Percentiles rank a stretch among this genome's conserved stretches.
Conservation (phyloP, 2,797 vertebrate species). For the Lophotriccus pileatus region DNA sequence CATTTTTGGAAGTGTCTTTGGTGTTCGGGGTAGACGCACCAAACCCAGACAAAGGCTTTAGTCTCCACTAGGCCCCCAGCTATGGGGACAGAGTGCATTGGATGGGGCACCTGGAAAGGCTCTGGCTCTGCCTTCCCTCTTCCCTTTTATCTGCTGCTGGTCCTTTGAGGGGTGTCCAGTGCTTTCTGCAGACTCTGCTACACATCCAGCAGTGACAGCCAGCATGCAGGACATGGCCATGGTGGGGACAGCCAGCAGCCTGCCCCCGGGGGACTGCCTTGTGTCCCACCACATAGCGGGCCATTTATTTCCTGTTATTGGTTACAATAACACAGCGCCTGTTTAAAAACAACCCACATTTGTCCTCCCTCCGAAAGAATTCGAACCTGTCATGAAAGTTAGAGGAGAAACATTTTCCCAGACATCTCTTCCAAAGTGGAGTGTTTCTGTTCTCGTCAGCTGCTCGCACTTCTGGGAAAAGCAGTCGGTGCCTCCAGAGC, state of each 20-base stretch:
- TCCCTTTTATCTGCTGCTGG: background rate
- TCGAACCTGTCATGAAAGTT: conserved; percentile 8
- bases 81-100: accelerated
- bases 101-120: background rate
- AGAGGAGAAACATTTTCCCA: conserved; percentile 28
- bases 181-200: accelerated
- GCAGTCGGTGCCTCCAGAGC: background rate
- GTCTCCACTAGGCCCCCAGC: background rate
- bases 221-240: accelerated
- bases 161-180: accelerated
- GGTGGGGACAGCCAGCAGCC: background rate
- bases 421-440: background rate
- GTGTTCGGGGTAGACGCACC: background rate
- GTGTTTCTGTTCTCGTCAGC: background rate
- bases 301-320: conserved; percentile 46
- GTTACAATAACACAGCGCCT: background rate
- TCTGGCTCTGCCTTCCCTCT: background rate
- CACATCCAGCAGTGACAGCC: background rate
- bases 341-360: background rate
- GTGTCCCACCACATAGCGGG: background rate
- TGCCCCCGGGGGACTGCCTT: background rate
- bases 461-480: background rate
- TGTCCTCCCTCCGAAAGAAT: background rate
- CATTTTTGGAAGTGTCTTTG: background rate
- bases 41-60: background rate